These are phyloP conservation scores for Orgyia antiqua DNA, from an alignment of 2,888 invertebrate genomes.

Conservation along the genomic window DNA sequence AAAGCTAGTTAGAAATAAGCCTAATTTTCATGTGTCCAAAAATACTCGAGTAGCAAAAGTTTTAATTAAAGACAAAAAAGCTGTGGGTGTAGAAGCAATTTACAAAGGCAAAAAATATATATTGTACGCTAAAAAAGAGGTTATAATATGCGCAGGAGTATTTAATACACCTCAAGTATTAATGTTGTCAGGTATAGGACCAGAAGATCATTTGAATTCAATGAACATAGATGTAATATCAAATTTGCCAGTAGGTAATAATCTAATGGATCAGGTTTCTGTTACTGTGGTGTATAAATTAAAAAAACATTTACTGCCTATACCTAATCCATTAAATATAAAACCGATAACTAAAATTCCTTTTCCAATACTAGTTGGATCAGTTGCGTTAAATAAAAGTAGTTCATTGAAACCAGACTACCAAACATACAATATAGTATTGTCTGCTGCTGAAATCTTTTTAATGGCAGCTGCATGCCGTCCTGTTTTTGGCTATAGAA, in stretches of 20 bases:
- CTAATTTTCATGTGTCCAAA: constrained; percentile 15
- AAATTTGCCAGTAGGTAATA: constrained; percentile 18
- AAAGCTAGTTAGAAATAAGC: constrained; percentile 3
- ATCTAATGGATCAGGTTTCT: constrained; percentile 6
- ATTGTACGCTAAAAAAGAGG: constrained; percentile 14
- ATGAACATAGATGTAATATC: constrained; percentile 9
- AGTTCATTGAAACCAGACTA: constrained; percentile 11
- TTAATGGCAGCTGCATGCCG: constrained; percentile 12
- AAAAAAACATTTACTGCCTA: constrained; percentile 1
- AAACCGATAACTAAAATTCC: constrained; percentile 10
- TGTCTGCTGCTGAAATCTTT: constrained; percentile 20
- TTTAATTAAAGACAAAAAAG: constrained; percentile 9
- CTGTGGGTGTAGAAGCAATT: constrained; percentile 11
- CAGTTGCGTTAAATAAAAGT: constrained; percentile 12
- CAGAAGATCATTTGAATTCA: constrained; percentile 12
- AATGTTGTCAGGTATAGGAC: constrained; percentile 18
- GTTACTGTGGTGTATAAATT: constrained; percentile 7
- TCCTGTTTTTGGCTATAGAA: constrained; percentile 7
- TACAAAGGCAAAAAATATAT: constrained; percentile 7
- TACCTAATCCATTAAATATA: constrained; percentile 1
- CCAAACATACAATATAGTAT: constrained; percentile 8
- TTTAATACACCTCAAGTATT: constrained; percentile 18
- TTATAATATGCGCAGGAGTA: constrained; percentile 16
- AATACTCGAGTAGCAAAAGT: constrained; percentile 15
- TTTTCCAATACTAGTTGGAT: constrained; percentile 17